These are phyloP conservation scores for Plebejus anna DNA, from an alignment of 2,888 invertebrate genomes.

Conservation along the genomic window DNA sequence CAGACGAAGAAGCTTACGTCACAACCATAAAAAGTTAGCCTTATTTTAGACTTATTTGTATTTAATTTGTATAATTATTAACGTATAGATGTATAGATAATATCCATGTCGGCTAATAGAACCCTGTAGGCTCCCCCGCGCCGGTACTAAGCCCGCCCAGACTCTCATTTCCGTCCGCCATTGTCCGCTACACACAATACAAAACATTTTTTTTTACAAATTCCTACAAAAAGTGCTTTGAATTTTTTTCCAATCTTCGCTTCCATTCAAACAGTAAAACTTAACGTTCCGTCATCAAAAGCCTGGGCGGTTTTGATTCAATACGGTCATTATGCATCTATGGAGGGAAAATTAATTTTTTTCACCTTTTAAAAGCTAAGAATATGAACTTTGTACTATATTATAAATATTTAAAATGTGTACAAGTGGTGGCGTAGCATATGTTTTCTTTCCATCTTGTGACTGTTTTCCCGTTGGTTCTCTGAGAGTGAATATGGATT, in stretches of 20 bases:
- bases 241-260: slow-evolving; percentile 77
- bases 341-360: slow-evolving; percentile 30
- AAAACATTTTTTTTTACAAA: slow-evolving; percentile 75
- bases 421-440: no score
- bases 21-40: no score
- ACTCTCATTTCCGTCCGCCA: slow-evolving; percentile 76
- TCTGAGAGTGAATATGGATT: no score
- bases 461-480: no score
- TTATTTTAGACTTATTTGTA: not conserved
- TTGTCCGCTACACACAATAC: slow-evolving; percentile 77
- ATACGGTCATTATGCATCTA: slow-evolving; percentile 37
- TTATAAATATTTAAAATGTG: no score
- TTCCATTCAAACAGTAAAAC: slow-evolving; percentile 70
- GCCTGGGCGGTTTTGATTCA: slow-evolving; percentile 48
- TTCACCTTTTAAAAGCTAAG: not conserved
- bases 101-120: not conserved
- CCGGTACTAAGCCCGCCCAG: slow-evolving; percentile 76
- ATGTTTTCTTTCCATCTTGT: no score
- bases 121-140: slow-evolving; percentile 43
- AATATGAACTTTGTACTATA: no score
- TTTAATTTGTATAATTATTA: not conserved
- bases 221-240: slow-evolving; percentile 77
- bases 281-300: slow-evolving; percentile 67
- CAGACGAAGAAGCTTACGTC: no score
- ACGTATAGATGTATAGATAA: not conserved